Conservation (phyloP, 2,113 vertebrate species). For the Nipponia nippon region DNA sequence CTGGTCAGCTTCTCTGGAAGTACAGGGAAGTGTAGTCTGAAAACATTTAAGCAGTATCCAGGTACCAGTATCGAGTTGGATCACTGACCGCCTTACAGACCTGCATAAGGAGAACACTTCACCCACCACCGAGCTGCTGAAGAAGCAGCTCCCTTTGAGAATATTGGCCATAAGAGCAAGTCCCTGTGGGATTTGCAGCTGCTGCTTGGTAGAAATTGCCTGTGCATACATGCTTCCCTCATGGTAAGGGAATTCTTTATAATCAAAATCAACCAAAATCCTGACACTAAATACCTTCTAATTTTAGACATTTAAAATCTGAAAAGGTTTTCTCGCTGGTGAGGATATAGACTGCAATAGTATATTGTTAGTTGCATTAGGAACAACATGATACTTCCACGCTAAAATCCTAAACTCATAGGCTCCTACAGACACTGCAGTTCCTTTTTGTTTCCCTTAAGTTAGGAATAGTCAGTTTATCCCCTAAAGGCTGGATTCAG, state of each 20-base stretch:
- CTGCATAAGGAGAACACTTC: neutral
- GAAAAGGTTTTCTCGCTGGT: neutral
- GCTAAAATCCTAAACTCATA: neutral
- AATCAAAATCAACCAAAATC: neutral
- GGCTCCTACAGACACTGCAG: neutral
- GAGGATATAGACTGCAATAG: neutral
- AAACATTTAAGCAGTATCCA: neutral
- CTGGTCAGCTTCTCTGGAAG: neutral
- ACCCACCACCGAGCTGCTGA: neutral
- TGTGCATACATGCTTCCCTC: neutral
- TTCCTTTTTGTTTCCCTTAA: neutral
- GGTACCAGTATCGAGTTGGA: neutral
- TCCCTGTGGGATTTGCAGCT: neutral
- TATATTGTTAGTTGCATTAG: neutral
- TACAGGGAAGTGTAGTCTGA: neutral
- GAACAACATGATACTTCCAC: neutral
- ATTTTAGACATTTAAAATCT: neutral
- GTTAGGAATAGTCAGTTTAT: neutral
- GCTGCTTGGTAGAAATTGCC: neutral
- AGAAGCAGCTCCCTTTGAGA: neutral
- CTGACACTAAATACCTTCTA: accelerated
- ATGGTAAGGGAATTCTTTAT: neutral
- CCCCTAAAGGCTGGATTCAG: neutral
- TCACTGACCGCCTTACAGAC: neutral
- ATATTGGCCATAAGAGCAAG: accelerated